Evolutionary conservation across 1,140 invertebrate genomes (phyloP).

Genomic region (Drosophila suzukii): DNA sequence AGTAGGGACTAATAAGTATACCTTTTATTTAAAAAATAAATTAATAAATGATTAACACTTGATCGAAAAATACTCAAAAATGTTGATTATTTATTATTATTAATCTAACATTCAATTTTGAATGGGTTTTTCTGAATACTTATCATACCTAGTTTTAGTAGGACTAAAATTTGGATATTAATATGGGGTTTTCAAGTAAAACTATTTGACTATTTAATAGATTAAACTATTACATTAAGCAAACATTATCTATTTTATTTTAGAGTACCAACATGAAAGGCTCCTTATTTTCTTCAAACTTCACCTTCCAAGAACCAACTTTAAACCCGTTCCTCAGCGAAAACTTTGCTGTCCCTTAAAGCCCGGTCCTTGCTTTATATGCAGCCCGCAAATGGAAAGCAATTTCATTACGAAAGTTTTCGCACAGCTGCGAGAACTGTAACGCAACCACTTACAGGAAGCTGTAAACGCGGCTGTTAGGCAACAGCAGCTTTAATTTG

Average conservation of each 20-base stretch:
- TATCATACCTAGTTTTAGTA: too few species aligned
- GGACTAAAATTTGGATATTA: too few species aligned
- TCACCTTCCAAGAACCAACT: not conserved
- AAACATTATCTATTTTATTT: not conserved
- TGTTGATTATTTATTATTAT: too few species aligned
- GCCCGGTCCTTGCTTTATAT: not conserved
- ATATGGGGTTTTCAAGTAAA: too few species aligned
- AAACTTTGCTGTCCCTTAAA: constrained; percentile 17
- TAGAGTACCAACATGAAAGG: not conserved
- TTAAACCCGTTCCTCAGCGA: constrained; percentile 5
- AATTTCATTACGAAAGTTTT: constrained; percentile 53
- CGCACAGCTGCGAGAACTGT: constrained; percentile 37
- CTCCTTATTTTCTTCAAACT: not conserved
- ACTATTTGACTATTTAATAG: too few species aligned
- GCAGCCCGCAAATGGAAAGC: constrained; percentile 28
- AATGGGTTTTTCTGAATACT: too few species aligned
- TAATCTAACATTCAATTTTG: too few species aligned
- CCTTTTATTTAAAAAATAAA: too few species aligned
- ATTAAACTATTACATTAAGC: too few species aligned
- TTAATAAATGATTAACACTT: too few species aligned
- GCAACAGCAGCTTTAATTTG: constrained; percentile 6
- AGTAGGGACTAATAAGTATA: too few species aligned
- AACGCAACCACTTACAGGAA: constrained; percentile 18
- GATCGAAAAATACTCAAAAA: too few species aligned
- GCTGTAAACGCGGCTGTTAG: constrained; percentile 32